Conservation (phyloP, 37 sponge, comb jelly and placozoan genomes). For the Amphimedon queenslandica region DNA sequence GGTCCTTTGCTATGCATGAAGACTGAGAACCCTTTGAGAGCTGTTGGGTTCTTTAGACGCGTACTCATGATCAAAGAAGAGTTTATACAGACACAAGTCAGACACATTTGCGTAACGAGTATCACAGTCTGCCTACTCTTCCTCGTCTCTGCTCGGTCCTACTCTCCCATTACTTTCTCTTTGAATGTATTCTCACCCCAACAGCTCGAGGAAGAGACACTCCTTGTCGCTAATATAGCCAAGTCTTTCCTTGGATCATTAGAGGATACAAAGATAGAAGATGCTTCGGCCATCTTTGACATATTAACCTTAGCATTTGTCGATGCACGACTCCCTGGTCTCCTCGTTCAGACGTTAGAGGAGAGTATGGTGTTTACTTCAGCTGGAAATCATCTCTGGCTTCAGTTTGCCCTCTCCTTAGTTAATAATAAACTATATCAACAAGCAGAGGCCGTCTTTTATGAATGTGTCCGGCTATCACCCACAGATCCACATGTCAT, state of each 20-base stretch:
- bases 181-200: constrained; percentile 19
- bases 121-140: constrained; percentile 44
- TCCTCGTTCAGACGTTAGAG: constrained; percentile 37
- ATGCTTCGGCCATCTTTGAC: constrained; percentile 21
- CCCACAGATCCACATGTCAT: constrained; percentile 36
- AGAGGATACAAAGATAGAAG: constrained; percentile 12
- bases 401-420: constrained; percentile 55
- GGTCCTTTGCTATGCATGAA: constrained; percentile 23
- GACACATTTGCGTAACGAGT: constrained; percentile 30
- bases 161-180: not conserved
- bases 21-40: constrained; percentile 9
- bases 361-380: constrained; percentile 35
- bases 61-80: constrained; percentile 36
- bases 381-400: constrained; percentile 34
- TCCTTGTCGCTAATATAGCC: constrained; percentile 26
- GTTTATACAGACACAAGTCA: constrained; percentile 11
- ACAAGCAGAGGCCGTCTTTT: constrained; percentile 52
- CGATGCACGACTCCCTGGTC: constrained; percentile 12
- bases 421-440: constrained; percentile 14
- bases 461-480: constrained; percentile 40
- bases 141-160: constrained; percentile 19
- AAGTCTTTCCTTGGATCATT: constrained; percentile 32
- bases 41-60: constrained; percentile 18
- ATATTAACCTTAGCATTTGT: constrained; percentile 17
- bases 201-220: constrained; percentile 27